Evolutionary conservation across 2,113 vertebrate genomes (phyloP).

Genomic region (Paradisaea rubra): DNA sequence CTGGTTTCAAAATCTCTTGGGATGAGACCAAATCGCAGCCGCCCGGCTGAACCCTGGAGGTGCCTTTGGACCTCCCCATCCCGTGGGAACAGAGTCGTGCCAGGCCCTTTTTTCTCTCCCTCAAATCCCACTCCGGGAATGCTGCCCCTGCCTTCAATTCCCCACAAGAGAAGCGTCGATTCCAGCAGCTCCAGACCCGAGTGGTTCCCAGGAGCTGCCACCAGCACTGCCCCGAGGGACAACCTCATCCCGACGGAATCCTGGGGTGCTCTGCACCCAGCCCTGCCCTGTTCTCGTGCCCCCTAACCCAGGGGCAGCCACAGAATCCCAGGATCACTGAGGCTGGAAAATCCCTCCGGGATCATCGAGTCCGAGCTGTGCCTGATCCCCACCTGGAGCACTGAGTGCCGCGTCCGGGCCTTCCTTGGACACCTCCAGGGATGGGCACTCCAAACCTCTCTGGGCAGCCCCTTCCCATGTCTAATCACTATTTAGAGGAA

Average conservation of each 20-base stretch:
- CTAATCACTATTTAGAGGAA: accelerated
- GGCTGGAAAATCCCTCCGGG: not conserved
- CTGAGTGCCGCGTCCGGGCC: not conserved
- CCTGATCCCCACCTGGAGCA: accelerated
- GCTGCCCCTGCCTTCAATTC: not conserved
- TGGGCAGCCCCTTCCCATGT: not conserved
- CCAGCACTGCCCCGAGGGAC: accelerated
- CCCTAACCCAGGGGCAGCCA: not conserved
- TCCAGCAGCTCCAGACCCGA: not conserved
- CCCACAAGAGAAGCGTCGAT: not conserved
- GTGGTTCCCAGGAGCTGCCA: not conserved
- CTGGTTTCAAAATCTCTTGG: not conserved
- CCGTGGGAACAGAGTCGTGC: not conserved
- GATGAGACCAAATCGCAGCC: not conserved
- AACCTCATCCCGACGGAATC: accelerated
- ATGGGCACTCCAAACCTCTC: not conserved
- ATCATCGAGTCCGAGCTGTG: not conserved
- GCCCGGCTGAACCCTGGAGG: accelerated
- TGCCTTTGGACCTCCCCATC: not conserved
- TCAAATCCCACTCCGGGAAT: not conserved
- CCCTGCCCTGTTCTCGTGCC: accelerated
- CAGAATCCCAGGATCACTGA: not conserved
- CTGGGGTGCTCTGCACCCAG: not conserved
- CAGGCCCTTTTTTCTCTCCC: not conserved
- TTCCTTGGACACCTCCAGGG: not conserved